Percentiles rank a stretch among this genome's conserved stretches.
These are phyloP conservation scores for Meta bourneti DNA, from an alignment of 2,888 invertebrate species.

Conservation along the genomic window DNA sequence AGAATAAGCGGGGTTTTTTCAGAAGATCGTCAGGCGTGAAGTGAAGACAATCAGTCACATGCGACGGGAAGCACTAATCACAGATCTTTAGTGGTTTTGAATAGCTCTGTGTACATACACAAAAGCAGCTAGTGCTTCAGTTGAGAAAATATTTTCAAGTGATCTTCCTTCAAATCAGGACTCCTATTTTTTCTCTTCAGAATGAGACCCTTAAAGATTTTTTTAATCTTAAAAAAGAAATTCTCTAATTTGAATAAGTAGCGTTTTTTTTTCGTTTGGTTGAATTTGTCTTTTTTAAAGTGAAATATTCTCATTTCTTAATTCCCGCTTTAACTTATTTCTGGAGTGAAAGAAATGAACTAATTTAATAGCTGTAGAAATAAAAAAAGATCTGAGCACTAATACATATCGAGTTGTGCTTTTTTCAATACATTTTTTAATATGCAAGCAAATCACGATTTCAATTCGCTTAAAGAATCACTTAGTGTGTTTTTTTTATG, in stretches of 20 bases:
- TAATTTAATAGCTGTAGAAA: constrained; percentile 38
- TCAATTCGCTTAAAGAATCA: constrained; percentile 37
- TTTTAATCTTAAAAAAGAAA: background rate
- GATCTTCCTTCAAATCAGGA: constrained; percentile 10
- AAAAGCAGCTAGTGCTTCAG: constrained; percentile 21
- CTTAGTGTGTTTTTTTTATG: constrained; percentile 3
- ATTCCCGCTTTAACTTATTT: constrained; percentile 20
- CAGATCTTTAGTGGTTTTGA: constrained; percentile 49
- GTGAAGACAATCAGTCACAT: constrained; percentile 32
- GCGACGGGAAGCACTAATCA: constrained; percentile 39
- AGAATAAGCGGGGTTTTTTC: constrained; percentile 2
- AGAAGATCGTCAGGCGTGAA: constrained; percentile 18
- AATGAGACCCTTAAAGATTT: background rate
- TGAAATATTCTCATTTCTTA: constrained; percentile 28
- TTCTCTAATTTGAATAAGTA: constrained; percentile 1
- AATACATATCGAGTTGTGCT: constrained; percentile 29
- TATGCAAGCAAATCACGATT: constrained; percentile 45
- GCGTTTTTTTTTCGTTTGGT: constrained; percentile 8
- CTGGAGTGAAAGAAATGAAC: constrained; percentile 29
- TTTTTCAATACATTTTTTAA: constrained; percentile 41
- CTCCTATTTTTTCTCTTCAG: background rate
- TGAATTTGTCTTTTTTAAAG: constrained; percentile 18
- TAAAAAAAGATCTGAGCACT: constrained; percentile 5
- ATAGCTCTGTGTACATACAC: constrained; percentile 26
- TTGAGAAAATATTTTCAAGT: constrained; percentile 34